Base-by-base conservation (phyloP, 2,888 invertebrate species). In the Portevinia maculata region DNA sequence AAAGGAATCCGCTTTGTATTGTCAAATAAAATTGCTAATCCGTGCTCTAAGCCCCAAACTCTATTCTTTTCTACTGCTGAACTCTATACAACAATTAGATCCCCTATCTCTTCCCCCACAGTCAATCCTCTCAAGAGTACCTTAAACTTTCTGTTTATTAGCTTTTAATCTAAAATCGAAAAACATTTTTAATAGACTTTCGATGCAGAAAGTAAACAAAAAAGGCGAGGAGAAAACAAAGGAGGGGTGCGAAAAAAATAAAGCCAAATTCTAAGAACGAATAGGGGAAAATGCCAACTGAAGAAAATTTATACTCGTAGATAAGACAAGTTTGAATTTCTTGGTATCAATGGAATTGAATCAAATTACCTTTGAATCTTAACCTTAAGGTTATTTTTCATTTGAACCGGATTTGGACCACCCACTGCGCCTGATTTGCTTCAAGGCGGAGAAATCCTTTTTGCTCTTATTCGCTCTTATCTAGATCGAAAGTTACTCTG, bases 281-380 rank as follows among this genome's bases (percentile, higher is more conserved):
- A 69, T 48, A 50, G 19, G 32, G 44, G 19, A 64, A 71, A 78
- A 65, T 78, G 78, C 83, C 83, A 83, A 78, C 78, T 73, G 78
- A 83, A 78, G 83, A 62, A 78, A 78, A 78, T 83, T 83, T 78
- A 83, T 83, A 73, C 78, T 67, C 57, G 39, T 48, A 73, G 83
- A 83, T 83, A 83, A 83, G 71, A 78, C 83, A 62, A 78, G 78
- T 78, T 78, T 73, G 83, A 83, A 73, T 83, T 83, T 67, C 83
- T 73, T 52, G 85, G 83, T 90, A 90, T 90, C 90, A 88, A 84
- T 87, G 88, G 87, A 90, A 90, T 90, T 90, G 90, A 90, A 90
- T 90, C 90, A 90, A 90, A 90, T 90, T 90, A 89, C 90, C 89
- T 89, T 90, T 87, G 88, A 88, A 90, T 90, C 90, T 89, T 88